Conservation (phyloP, 2,888 invertebrate genomes). For the Eremobia ochroleuca region DNA sequence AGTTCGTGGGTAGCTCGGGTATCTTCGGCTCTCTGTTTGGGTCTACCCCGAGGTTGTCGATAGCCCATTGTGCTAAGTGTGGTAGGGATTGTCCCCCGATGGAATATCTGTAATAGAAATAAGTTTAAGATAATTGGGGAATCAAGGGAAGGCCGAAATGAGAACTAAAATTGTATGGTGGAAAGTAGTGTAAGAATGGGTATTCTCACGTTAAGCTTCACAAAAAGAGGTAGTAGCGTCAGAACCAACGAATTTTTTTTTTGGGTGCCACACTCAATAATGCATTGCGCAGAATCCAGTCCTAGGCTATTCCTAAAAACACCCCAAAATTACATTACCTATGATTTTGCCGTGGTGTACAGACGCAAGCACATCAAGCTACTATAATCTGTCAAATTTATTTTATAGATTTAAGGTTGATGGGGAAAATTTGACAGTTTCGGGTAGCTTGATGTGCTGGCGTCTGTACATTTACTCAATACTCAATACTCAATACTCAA, state of each 20-base stretch:
- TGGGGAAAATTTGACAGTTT: too few relatives aligned
- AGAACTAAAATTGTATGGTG: background rate
- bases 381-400: too few relatives aligned
- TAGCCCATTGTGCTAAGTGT: slow-evolving; percentile 95
- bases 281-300: background rate
- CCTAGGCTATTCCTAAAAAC: background rate
- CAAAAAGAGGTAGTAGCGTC: background rate
- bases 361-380: too few relatives aligned
- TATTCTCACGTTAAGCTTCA: background rate
- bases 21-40: slow-evolving; percentile 82
- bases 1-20: slow-evolving; percentile 91
- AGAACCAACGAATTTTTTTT: background rate
- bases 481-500: too few relatives aligned
- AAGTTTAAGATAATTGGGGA: background rate
- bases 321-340: too few relatives aligned
- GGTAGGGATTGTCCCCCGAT: slow-evolving; percentile 94
- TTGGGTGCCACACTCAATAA: too few relatives aligned
- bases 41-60: slow-evolving; percentile 93
- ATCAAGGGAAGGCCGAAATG: background rate
- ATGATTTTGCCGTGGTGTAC: background rate
- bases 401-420: too few relatives aligned
- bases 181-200: background rate
- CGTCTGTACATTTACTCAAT: too few relatives aligned
- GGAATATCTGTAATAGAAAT: slow-evolving; percentile 92
- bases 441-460: too few relatives aligned